Base-by-base conservation (phyloP, 2,888 invertebrate species). In the Autographa gamma region DNA sequence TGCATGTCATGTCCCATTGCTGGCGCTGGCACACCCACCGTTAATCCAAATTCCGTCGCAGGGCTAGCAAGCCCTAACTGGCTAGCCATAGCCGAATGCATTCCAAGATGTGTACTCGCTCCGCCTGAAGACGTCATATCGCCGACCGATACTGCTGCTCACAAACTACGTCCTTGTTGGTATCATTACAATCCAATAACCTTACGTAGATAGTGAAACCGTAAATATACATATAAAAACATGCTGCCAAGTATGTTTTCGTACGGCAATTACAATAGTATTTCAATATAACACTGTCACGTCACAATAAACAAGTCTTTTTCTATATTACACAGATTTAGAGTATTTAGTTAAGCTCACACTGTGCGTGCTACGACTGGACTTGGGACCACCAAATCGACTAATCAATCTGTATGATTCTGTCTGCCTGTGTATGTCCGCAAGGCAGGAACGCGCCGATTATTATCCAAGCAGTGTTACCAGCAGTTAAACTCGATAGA, bases 121-220 rank as follows among this genome's bases (percentile, higher is more conserved):
- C 88, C 87, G 78, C 87, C 85, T 74, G 91, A 84, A 86, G 93
- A 90, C 86, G 92, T 91, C 94, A 93, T 93, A 81, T 79, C 84
- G 80, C 85, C 76, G 76, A 81, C 81, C 76, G 82, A 85, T 84
- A 83, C 79, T 81, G 81, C 70, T 76, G 71, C 77, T 82, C 80
- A 81, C 84, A 80, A 83, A 81, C 77, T 84, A 84, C 76, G 87
- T 87, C 86, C 87, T 88, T 89, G 86, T 81, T 84, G 80, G 77
- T 85, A 88, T 84, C 88, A 89, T 88, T 84, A 85, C 83, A 79
- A 88, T 85, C 77, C 79, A 83, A 67, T 81, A 84, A 74, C 82
- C 76, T 74, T 80, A 80, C 69, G 69, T 68, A 76, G 76, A 76
- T 81, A 78, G 41, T 64, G 52, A 73, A 68, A 74, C 56, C 63